These are phyloP conservation scores for Malthinus flaveolus DNA, from an alignment of 2,888 invertebrate species.

Conservation along the genomic window DNA sequence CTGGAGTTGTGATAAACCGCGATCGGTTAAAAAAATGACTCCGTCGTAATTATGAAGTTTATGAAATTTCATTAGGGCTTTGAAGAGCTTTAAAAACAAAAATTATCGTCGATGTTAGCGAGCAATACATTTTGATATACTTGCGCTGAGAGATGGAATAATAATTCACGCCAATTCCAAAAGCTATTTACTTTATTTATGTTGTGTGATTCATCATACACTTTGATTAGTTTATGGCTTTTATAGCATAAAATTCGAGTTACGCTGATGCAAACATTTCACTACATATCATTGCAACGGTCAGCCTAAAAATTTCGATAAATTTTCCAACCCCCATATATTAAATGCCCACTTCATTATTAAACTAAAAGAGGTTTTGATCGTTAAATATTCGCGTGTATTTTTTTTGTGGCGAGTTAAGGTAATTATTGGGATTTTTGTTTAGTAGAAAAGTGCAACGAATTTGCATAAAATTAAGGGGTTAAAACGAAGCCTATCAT, in stretches of 20 bases:
- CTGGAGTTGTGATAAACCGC: no score
- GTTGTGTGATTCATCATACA: slow-evolving; percentile 57
- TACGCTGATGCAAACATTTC: slow-evolving; percentile 50
- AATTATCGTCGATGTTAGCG: slow-evolving; percentile 47
- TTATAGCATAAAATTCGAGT: slow-evolving; percentile 54
- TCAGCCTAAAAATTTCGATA: slow-evolving; percentile 30
- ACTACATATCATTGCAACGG: slow-evolving; percentile 46
- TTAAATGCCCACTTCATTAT: slow-evolving; percentile 8
- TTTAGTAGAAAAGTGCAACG: no score
- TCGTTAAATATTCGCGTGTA: neutral
- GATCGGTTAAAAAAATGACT: neutral
- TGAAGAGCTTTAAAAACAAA: slow-evolving; percentile 47
- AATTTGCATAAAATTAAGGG: slow-evolving; percentile 11
- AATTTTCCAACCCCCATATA: slow-evolving; percentile 14
- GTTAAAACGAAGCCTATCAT: slow-evolving; percentile 17
- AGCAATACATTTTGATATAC: slow-evolving; percentile 54
- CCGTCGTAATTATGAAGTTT: slow-evolving; percentile 37
- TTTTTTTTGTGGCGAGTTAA: neutral
- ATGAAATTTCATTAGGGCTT: slow-evolving; percentile 51
- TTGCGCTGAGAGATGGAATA: slow-evolving; percentile 56
- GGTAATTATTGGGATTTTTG: neutral
- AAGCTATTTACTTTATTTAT: slow-evolving; percentile 58
- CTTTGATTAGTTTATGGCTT: slow-evolving; percentile 59
- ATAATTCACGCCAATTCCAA: slow-evolving; percentile 58
- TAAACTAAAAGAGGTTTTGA: neutral